phyloP scores from a whole-genome alignment of 2,797 vertebrate genomes.

The Paguma larvata region DNA sequence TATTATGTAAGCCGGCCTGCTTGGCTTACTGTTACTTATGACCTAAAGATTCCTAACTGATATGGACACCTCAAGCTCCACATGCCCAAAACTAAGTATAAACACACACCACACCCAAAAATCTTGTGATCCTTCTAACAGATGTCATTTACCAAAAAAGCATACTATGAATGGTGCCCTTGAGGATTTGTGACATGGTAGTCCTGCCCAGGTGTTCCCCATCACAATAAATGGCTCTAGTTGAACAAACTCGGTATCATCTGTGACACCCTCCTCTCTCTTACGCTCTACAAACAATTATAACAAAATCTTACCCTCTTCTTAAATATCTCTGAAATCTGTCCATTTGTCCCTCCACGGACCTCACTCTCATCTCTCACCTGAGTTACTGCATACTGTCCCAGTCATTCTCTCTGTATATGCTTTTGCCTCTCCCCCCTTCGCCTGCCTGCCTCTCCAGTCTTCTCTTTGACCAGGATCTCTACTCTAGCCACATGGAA shows the following conservation, averaged over 20 bases:
- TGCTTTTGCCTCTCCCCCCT: neutral
- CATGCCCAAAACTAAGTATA: neutral
- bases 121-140: neutral
- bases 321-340: neutral
- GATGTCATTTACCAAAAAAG: neutral
- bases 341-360: neutral
- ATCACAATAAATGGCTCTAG: neutral
- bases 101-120: neutral
- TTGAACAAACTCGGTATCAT: neutral
- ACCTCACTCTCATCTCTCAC: neutral
- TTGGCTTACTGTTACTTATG: neutral
- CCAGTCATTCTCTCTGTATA: neutral
- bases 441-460: neutral
- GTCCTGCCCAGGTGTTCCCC: neutral
- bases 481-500: neutral
- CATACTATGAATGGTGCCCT: neutral
- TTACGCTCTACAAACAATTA: neutral
- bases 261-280: neutral
- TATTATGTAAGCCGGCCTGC: neutral
- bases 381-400: neutral
- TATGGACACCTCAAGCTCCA: neutral
- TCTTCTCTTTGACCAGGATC: neutral
- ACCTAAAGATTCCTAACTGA: neutral
- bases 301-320: neutral
- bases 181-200: neutral